Evolutionary conservation across 2,888 invertebrate genomes (phyloP).

Genomic region (Drosophila rubida): DNA sequence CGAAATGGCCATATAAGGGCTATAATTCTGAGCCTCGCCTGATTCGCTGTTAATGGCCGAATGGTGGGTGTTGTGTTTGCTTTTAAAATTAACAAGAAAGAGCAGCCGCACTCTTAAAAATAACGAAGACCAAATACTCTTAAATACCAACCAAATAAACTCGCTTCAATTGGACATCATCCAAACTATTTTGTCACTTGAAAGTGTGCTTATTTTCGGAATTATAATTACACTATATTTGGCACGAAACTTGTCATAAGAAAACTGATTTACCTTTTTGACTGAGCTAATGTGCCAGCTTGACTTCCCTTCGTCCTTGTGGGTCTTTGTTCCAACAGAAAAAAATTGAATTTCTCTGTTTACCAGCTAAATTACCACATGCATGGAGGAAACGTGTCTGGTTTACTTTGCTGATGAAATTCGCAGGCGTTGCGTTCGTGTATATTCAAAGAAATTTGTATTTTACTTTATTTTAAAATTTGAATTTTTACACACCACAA

Average conservation of each 20-base stretch:
- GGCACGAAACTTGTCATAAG: no score
- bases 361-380: conserved; percentile 53
- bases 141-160: background rate
- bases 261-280: background rate
- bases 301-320: conserved; percentile 9
- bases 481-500: conserved; percentile 69
- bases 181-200: background rate
- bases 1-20: conserved; percentile 60
- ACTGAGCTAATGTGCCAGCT: background rate
- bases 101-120: background rate
- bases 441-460: conserved; percentile 66
- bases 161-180: background rate
- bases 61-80: conserved; percentile 42
- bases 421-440: conserved; percentile 20
- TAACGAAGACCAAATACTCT: conserved; percentile 14
- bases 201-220: no score
- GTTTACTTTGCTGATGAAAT: conserved; percentile 34
- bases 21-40: conserved; percentile 36
- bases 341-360: conserved; percentile 51
- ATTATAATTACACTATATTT: no score
- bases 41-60: conserved; percentile 65
- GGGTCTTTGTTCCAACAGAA: background rate
- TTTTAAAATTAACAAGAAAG: conserved; percentile 62
- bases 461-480: conserved; percentile 67
- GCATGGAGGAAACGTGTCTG: conserved; percentile 46